A percentile compares a stretch with the other conserved stretches of the same genome.
Evolutionary conservation across 1,140 invertebrate species (phyloP).

Genomic region (Drosophila murphyi): DNA sequence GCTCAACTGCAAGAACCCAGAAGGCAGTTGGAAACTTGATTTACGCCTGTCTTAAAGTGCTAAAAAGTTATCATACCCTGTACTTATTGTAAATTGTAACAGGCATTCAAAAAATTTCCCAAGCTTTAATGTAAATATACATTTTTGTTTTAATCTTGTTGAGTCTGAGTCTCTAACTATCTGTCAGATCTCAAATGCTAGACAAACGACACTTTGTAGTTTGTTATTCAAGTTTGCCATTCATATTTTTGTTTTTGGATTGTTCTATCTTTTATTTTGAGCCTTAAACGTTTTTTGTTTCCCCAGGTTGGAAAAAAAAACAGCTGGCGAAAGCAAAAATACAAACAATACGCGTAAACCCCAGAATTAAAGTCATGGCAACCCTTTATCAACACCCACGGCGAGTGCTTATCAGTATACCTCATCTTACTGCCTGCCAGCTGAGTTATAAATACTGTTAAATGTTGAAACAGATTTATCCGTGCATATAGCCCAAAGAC

Average conservation of each 20-base stretch:
- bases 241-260: too few relatives aligned
- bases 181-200: too few relatives aligned
- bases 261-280: too few relatives aligned
- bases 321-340: background rate
- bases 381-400: conserved; percentile 26
- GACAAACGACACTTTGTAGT: too few relatives aligned
- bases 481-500: background rate
- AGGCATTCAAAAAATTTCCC: too few relatives aligned
- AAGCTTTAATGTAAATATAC: too few relatives aligned
- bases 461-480: conserved; percentile 16
- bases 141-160: too few relatives aligned
- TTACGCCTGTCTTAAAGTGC: conserved; percentile 28
- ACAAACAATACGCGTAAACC: background rate
- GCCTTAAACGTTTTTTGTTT: too few relatives aligned
- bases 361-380: conserved; percentile 9
- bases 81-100: background rate
- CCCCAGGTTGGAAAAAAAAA: too few relatives aligned
- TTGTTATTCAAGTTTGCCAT: too few relatives aligned
- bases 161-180: too few relatives aligned
- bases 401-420: conserved; percentile 6
- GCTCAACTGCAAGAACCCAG: background rate
- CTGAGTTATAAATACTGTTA: conserved; percentile 26
- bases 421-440: conserved; percentile 11
- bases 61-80: conserved; percentile 12
- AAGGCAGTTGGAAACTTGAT: conserved; percentile 16